A percentile compares a stretch with the other conserved stretches of the same genome.
phyloP scores from a whole-genome alignment of 2,888 invertebrate species.

The Philereme transversata region DNA sequence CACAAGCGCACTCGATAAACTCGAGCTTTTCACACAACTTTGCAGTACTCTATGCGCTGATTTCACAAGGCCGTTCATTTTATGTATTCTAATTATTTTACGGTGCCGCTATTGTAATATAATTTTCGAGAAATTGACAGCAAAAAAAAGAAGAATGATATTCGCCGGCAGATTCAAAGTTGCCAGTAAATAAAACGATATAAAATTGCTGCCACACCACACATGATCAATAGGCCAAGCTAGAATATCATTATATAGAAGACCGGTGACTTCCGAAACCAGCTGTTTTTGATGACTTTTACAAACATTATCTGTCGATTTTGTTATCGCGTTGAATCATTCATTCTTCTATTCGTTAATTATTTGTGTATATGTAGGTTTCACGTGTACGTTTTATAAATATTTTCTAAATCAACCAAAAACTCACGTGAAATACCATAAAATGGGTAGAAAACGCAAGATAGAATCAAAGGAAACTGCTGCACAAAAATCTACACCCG shows the following conservation, averaged over 20 bases:
- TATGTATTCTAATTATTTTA: conserved; percentile 45
- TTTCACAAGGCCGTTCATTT: conserved; percentile 88
- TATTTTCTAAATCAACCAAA: conserved; percentile 26
- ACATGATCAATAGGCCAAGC: background rate
- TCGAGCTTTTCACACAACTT: conserved; percentile 65
- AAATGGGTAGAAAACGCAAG: conserved; percentile 71
- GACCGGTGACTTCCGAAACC: conserved; percentile 18
- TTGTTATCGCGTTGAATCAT: background rate
- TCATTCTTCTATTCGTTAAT: conserved; percentile 2
- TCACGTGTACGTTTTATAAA: conserved; percentile 16
- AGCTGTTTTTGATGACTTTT: background rate
- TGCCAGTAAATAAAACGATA: conserved; percentile 30
- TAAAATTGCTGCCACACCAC: background rate
- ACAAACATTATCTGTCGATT: too few relatives aligned
- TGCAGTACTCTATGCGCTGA: conserved; percentile 82
- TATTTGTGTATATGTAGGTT: conserved; percentile 15
- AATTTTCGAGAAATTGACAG: conserved; percentile 48
- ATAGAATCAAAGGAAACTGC: conserved; percentile 45
- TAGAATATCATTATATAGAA: conserved; percentile 1
- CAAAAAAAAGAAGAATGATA: conserved; percentile 37
- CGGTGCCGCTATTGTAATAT: conserved; percentile 22
- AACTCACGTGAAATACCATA: conserved; percentile 1
- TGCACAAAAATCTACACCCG: conserved; percentile 52
- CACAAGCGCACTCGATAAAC: conserved; percentile 64
- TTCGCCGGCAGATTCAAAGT: conserved; percentile 35